A percentile compares a stretch with the other conserved stretches of the same genome.
Evolutionary conservation across 2,113 vertebrate species (phyloP).

Genomic region (Microtus oregoni): DNA sequence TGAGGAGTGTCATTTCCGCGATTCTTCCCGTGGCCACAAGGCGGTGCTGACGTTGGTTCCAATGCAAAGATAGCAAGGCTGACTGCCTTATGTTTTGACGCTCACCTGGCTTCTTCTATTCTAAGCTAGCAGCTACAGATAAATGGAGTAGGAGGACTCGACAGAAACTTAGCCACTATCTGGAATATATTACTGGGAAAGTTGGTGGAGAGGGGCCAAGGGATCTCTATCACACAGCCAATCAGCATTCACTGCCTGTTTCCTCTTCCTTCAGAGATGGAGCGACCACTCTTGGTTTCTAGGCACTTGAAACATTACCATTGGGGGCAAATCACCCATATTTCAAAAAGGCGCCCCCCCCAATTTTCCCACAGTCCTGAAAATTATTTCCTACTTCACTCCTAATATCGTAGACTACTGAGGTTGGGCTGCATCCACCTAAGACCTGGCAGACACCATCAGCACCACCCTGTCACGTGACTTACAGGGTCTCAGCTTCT

Average conservation of each 20-base stretch:
- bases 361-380: not conserved
- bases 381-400: not conserved
- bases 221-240: not conserved
- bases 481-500: not conserved
- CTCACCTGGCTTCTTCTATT: not conserved
- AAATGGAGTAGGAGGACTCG: not conserved
- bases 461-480: not conserved
- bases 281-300: not conserved
- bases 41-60: not conserved
- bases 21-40: constrained; percentile 50
- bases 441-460: not conserved
- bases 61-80: not conserved
- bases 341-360: not conserved
- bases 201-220: not conserved
- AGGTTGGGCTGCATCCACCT: not conserved
- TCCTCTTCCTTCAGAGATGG: not conserved
- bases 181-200: not conserved
- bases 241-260: not conserved
- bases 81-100: not conserved
- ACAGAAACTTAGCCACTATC: not conserved
- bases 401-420: not conserved
- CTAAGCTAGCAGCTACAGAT: not conserved
- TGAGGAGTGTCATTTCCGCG: not conserved
- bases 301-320: not conserved
- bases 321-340: not conserved